These are phyloP conservation scores for Ceratina japonica DNA, from an alignment of 1,140 invertebrate genomes.

Conservation along the genomic window DNA sequence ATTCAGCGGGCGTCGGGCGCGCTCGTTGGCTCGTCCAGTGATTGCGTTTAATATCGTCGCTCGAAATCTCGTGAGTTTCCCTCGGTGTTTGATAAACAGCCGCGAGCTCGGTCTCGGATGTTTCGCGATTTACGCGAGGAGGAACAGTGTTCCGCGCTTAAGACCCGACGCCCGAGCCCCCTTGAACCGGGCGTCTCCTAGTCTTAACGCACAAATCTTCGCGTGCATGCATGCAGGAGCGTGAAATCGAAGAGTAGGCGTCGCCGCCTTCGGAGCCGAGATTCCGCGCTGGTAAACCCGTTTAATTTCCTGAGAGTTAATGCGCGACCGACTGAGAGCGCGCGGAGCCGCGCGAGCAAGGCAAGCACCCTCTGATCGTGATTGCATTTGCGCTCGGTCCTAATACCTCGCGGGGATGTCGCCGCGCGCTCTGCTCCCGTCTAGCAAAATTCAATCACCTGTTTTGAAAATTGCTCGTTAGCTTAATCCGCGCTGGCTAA, in stretches of 20 bases:
- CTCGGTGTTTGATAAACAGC: neutral
- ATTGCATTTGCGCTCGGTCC: conserved; percentile 41
- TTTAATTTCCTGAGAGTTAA: conserved; percentile 68
- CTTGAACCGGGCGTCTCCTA: neutral
- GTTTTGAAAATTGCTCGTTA: conserved; percentile 41
- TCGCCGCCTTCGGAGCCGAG: conserved; percentile 19
- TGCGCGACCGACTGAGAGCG: conserved; percentile 48
- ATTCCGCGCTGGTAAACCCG: conserved; percentile 41
- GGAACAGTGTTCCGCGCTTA: neutral
- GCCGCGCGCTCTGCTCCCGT: neutral
- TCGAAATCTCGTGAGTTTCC: neutral
- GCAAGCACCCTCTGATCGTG: conserved; percentile 44
- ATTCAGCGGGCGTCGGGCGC: neutral
- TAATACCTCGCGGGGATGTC: conserved; percentile 29
- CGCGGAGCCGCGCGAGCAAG: too few species aligned
- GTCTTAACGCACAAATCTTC: conserved; percentile 15
- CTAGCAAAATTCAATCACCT: conserved; percentile 35
- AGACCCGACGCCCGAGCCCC: neutral
- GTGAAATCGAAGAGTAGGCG: conserved; percentile 4
- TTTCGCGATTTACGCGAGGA: neutral
- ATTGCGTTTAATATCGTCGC: neutral
- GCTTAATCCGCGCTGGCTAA: conserved; percentile 21
- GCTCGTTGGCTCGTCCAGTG: neutral
- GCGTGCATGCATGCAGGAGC: conserved; percentile 6
- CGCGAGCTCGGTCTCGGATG: neutral